phyloP scores from a whole-genome alignment of 2,113 vertebrate species.

The Cervus canadensis region DNA sequence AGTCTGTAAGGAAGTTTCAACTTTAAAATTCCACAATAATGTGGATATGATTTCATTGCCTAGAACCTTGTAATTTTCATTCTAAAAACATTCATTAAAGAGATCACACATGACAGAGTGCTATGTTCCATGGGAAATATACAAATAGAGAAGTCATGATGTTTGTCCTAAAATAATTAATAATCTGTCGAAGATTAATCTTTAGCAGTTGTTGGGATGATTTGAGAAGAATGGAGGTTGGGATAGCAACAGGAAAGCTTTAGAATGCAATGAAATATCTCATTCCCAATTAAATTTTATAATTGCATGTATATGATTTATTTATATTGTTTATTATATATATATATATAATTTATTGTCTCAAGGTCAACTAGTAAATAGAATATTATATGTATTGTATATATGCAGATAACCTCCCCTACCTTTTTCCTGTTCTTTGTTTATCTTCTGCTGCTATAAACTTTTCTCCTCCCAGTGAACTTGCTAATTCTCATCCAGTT shows the following conservation, averaged over 20 bases:
- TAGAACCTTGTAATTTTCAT: not conserved
- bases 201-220: not conserved
- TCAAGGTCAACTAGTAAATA: not conserved
- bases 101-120: not conserved
- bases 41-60: not conserved
- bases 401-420: not conserved
- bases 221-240: not conserved
- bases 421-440: not conserved
- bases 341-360: not conserved
- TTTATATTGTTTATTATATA: not conserved
- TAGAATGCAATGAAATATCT: not conserved
- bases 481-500: not conserved
- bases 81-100: not conserved
- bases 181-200: not conserved
- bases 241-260: not conserved
- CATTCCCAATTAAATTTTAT: not conserved
- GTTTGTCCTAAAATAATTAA: not conserved
- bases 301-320: not conserved
- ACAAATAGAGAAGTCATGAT: not conserved
- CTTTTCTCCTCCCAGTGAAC: not conserved
- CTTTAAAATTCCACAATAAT: constrained; percentile 4
- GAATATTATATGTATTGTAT: too few species aligned
- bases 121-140: not conserved
- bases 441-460: not conserved
- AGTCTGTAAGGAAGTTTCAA: not conserved